Evolutionary conservation across 2,113 vertebrate species (phyloP).

Genomic region (Micromys minutus): DNA sequence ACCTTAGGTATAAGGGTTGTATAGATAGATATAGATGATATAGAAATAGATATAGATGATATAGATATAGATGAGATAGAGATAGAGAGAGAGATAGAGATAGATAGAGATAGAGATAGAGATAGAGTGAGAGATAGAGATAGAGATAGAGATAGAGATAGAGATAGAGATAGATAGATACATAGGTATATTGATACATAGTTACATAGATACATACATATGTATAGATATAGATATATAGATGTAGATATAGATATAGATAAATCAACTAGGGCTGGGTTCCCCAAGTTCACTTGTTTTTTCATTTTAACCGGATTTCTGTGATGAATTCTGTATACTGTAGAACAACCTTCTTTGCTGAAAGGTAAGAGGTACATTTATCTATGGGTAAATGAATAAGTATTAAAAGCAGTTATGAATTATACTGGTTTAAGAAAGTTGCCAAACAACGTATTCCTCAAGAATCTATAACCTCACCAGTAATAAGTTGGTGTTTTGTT

Average conservation of each 20-base stretch:
- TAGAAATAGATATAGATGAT: not conserved
- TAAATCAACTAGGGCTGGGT: not conserved
- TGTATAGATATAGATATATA: too few species aligned
- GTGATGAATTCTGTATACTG: too few species aligned
- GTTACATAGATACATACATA: too few species aligned
- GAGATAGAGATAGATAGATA: too few species aligned
- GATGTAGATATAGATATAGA: not conserved
- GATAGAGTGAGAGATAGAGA: too few species aligned
- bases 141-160: too few species aligned
- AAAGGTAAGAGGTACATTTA: not conserved
- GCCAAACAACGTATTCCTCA: not conserved
- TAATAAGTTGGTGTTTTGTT: not conserved
- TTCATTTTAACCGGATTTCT: not conserved
- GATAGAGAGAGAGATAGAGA: too few species aligned
- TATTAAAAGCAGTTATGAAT: not conserved
- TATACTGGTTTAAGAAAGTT: not conserved
- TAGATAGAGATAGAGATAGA: too few species aligned
- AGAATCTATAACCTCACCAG: not conserved
- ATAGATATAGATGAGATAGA: not conserved
- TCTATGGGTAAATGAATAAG: not conserved
- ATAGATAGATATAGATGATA: not conserved
- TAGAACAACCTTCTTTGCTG: not conserved
- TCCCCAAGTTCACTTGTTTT: not conserved
- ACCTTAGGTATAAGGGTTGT: not conserved
- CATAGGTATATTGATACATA: too few species aligned